Evolutionary conservation across 2,888 invertebrate species (phyloP), one percentile per base, ranked within the genome.

Genomic region (Theretra japonica): DNA sequence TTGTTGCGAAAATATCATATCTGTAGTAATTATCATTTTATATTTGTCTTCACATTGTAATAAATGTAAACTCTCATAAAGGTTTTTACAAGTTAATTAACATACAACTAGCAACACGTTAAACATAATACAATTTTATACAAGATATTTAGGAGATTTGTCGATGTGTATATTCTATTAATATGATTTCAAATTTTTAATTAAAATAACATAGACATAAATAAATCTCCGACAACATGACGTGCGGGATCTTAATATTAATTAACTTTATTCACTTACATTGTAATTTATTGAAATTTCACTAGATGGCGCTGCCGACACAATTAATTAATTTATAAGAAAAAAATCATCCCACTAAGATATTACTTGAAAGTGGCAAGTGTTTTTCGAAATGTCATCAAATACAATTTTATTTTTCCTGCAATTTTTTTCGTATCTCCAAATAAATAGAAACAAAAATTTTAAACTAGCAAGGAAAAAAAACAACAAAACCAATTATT

Each of bases 51-150:
- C 15, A 15, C 0, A 41, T 19, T 28, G 7, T n/a, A n/a, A 33
- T 6, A 30, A 60, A n/a, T n/a, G 60, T 8, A 1, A 6, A 19
- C 0, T 19, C 19, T 6, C 0, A n/a, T 30, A 30, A 30, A 6
- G 0, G 25, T 19, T 28, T 30, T 33, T 65, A 65, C 23, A 65
- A 48, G 23, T 6, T 48, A 48, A 23, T 48, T 65, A 48, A 48
- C 48, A 48, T 65, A 23, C 25, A 65, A 23, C 48, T 65, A 65
- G 65, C 65, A 65, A 48, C 48, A 17, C 41, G 23, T 58, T 41
- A 25, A 25, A 58, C 58, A 58, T 58, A 25, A 25, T 58, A 25
- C 23, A 23, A 25, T 4, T 41, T 41, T 65, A 48, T n/a, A 41
- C 41, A 48, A 48, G 48, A 15, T n/a, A n/a, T 17, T 6, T 48